phyloP scores from a whole-genome alignment of 1,140 invertebrate genomes.

The Phymorhynchus buccinoides region DNA sequence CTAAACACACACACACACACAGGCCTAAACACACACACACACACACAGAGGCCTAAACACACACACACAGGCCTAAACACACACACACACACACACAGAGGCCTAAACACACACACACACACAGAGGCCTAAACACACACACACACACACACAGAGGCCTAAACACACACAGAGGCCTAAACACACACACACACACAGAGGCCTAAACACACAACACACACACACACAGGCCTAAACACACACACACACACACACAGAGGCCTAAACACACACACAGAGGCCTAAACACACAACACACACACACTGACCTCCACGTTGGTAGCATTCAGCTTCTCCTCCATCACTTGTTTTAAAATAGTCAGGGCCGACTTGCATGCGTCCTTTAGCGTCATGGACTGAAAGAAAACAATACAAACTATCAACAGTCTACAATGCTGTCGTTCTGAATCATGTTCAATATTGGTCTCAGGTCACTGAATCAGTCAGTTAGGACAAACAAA shows the following conservation, averaged over 20 bases:
- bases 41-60: conserved; percentile 81
- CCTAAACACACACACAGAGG: too few relatives aligned
- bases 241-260: neutral
- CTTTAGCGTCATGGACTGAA: conserved; percentile 94
- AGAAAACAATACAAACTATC: too few relatives aligned
- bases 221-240: neutral
- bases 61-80: neutral
- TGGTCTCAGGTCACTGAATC: too few relatives aligned
- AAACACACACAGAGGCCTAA: too few relatives aligned
- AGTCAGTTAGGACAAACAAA: too few relatives aligned
- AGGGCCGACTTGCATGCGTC: conserved; percentile 94
- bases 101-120: neutral
- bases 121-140: too few relatives aligned
- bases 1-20: too few relatives aligned
- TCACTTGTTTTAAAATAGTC: conserved; percentile 98
- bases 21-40: too few relatives aligned
- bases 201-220: neutral
- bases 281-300: neutral
- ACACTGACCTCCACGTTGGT: conserved; percentile 93
- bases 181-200: neutral
- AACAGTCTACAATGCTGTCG: too few relatives aligned
- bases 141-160: too few relatives aligned
- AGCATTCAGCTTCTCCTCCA: conserved; percentile 99
- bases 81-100: too few relatives aligned
- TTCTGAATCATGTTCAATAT: too few relatives aligned